Evolutionary conservation across 2,797 vertebrate species (phyloP), one percentile per base, ranked within the genome.

Genomic region (Melanotaenia parkinsoni): DNA sequence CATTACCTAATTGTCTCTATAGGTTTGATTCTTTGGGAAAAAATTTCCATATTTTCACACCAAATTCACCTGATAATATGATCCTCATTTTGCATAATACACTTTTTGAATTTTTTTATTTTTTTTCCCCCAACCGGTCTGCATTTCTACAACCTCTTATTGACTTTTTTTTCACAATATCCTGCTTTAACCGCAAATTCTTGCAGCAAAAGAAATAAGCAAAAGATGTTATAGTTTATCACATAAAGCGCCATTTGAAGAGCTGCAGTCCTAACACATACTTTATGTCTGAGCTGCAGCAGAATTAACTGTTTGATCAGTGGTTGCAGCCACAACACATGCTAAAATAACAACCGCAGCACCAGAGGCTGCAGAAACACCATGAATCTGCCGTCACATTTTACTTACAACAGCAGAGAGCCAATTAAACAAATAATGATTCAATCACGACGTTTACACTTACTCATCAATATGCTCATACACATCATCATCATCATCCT

Each of bases 391-490:
- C 16, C 75, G 47, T 11, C 24, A 38, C 32, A 28, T 1, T 58
- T 60, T 59, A 58, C 5, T 67, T 33, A 22, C 37, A 40, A 62
- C 26, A 73, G 74, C 5, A 54, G 3, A 38, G 10, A 16, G 16
- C 14, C 26, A 28, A 38, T 35, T 0, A 59, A 28, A 22, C 7
- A 24, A 33, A 24, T 0, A 16, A 58, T 35, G 18, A 2, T 43
- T 4, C 35, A 74, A 22, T 22, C 18, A 58, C 14, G 59, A 77
- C 2, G 1, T 64, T 24, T 63, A 28, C 47, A 93, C 94, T 93
- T 86, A 95, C 95, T 89, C 91, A 38, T 95, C 94, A 35, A 95
- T 92, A 62, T 72, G 74, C 68, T 95, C 93, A 53, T 95, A 95
- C 50, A 94, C 81, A 0, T 90, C 90, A 18, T 94, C 89, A 1